These are phyloP conservation scores for Prionailurus bengalensis DNA, from an alignment of 2,113 vertebrate species.

Conservation along the genomic window DNA sequence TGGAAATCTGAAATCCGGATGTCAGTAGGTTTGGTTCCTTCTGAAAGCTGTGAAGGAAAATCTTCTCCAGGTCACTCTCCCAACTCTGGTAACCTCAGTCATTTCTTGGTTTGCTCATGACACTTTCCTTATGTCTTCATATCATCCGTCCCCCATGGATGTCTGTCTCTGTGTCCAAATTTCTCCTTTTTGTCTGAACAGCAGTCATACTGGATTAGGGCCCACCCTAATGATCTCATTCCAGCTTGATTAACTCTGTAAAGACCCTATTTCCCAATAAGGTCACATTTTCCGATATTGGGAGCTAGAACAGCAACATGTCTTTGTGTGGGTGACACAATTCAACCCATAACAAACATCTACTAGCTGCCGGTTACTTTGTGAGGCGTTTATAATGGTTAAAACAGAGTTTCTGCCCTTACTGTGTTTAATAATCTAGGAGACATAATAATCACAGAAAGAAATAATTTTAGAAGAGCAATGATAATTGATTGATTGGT, in stretches of 20 bases:
- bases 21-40: background rate
- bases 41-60: background rate
- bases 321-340: background rate
- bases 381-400: background rate
- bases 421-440: background rate
- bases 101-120: background rate
- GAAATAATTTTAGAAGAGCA: background rate
- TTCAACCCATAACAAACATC: background rate
- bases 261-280: background rate
- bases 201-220: background rate
- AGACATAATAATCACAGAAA: background rate
- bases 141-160: background rate
- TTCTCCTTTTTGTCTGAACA: background rate
- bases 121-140: background rate
- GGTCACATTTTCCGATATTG: background rate
- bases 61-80: background rate
- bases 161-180: background rate
- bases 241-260: background rate
- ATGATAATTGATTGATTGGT: background rate
- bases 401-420: background rate
- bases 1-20: background rate
- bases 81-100: background rate
- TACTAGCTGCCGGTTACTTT: no score
- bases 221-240: background rate
- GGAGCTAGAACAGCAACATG: background rate